phyloP scores from a whole-genome alignment of 2,797 vertebrate genomes.

The Melanogrammus aeglefinus region DNA sequence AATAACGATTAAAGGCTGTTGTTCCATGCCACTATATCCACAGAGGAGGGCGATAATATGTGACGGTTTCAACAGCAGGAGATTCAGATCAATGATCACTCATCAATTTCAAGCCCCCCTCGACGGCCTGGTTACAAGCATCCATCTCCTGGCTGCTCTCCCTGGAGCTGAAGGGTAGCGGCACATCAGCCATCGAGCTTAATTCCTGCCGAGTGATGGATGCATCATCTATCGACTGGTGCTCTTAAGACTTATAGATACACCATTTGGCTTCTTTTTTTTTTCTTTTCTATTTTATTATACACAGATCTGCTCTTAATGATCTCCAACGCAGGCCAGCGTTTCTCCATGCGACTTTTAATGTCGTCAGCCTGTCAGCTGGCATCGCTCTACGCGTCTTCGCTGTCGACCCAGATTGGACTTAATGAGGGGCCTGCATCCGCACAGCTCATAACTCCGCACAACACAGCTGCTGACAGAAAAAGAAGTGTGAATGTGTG shows the following conservation, averaged over 20 bases:
- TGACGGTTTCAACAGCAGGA: not conserved
- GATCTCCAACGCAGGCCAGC: not conserved
- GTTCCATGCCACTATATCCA: not conserved
- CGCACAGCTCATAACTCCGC: conserved; percentile 42
- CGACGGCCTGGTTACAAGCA: not conserved
- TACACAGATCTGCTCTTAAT: conserved; percentile 11
- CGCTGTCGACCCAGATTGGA: conserved; percentile 50
- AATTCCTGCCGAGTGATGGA: conserved; percentile 3
- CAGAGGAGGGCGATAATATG: not conserved
- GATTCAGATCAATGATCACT: not conserved
- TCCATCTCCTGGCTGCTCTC: not conserved
- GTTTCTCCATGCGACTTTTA: conserved; percentile 29
- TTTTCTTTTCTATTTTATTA: not conserved
- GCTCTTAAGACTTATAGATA: not conserved
- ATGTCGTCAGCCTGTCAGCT: conserved; percentile 24
- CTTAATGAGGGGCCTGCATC: conserved; percentile 46
- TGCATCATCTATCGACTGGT: not conserved
- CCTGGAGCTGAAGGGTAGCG: not conserved
- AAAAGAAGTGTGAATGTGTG: conserved; percentile 8
- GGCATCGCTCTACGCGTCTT: conserved; percentile 38
- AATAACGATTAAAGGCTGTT: not conserved
- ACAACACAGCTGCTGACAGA: conserved; percentile 47
- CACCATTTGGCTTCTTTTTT: not conserved
- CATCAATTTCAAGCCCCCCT: not conserved
- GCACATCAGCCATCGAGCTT: not conserved